These are phyloP conservation scores for Nylanderia fulva DNA, from an alignment of 1,140 invertebrate genomes.

Conservation along the genomic window DNA sequence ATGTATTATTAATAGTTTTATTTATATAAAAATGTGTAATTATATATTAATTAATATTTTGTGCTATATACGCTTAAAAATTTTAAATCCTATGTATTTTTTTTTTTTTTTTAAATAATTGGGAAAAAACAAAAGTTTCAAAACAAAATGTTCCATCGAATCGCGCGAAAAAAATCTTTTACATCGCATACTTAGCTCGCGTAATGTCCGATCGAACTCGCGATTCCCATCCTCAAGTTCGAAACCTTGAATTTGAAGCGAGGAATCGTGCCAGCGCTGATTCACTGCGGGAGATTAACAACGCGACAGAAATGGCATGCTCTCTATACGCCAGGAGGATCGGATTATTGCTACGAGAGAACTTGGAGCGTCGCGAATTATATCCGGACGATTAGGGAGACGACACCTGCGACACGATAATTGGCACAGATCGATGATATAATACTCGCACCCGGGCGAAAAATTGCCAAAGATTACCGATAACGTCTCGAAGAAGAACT, in stretches of 20 bases:
- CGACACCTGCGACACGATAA: background rate
- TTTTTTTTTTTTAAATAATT: background rate
- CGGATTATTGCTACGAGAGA: constrained; percentile 37
- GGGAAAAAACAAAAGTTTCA: background rate
- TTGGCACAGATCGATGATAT: constrained; percentile 12
- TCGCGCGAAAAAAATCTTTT: background rate
- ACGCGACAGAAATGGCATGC: constrained; percentile 55
- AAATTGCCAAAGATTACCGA: constrained; percentile 26
- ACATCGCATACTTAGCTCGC: background rate
- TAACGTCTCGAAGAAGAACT: constrained; percentile 48
- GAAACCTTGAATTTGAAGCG: constrained; percentile 68
- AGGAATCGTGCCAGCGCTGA: constrained; percentile 64
- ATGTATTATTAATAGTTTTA: constrained; percentile 5
- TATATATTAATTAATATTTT: background rate
- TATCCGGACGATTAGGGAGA: constrained; percentile 3
- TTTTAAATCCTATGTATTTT: background rate
- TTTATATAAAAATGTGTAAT: background rate
- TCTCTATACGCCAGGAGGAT: constrained; percentile 25
- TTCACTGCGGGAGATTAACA: constrained; percentile 65
- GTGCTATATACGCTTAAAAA: background rate
- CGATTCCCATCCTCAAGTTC: constrained; percentile 57
- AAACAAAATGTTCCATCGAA: background rate
- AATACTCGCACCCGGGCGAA: background rate
- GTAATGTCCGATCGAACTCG: constrained; percentile 31
- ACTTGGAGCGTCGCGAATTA: constrained; percentile 14